These are phyloP conservation scores for Glaucomys volans DNA, from an alignment of 2,113 vertebrate species.

Conservation along the genomic window DNA sequence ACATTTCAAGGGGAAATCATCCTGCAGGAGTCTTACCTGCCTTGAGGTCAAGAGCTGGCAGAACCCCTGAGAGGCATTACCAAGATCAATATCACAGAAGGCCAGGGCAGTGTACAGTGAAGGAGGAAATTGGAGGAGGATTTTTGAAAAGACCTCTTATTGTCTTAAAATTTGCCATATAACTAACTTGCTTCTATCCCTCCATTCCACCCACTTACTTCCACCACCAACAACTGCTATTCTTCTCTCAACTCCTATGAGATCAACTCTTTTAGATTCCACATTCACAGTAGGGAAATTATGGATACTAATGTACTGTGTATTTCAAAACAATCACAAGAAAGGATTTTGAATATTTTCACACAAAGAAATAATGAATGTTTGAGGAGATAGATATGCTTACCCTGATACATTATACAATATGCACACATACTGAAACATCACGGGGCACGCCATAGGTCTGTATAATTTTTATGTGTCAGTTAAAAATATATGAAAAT, in stretches of 20 bases:
- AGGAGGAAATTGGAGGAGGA: not conserved
- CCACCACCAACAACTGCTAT: no score
- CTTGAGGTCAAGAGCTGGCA: accelerated
- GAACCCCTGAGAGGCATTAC: not conserved
- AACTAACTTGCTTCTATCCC: not conserved
- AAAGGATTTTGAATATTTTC: not conserved
- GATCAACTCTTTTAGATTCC: not conserved
- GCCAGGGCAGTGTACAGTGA: not conserved
- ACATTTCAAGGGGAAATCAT: not conserved
- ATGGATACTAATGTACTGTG: not conserved
- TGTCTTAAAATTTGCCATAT: not conserved
- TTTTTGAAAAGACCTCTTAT: not conserved
- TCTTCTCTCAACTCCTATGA: not conserved
- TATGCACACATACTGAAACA: not conserved
- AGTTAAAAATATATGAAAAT: not conserved
- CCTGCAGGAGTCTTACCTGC: not conserved
- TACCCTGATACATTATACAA: not conserved
- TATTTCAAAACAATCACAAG: not conserved
- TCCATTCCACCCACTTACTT: not conserved
- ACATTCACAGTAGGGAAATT: not conserved
- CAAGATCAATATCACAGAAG: not conserved
- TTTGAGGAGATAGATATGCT: not conserved
- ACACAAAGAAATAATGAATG: not conserved
- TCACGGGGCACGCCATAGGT: not conserved
- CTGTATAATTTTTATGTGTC: not conserved